Conservation (phyloP, 2,888 invertebrate genomes). For the Ecdyonurus torrentis region DNA sequence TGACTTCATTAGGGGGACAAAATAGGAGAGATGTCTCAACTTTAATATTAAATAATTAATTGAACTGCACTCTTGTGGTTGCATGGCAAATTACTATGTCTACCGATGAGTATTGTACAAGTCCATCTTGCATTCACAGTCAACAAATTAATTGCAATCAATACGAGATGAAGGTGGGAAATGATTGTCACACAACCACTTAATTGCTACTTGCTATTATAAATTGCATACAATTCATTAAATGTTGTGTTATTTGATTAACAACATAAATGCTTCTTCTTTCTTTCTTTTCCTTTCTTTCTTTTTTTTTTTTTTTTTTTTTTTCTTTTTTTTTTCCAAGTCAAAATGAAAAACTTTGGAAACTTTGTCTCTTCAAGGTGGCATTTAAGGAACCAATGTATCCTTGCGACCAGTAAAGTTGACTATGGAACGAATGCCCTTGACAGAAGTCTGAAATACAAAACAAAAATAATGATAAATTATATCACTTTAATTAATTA, state of each 20-base stretch:
- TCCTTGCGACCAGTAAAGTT: slow-evolving; percentile 60
- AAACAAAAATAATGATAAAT: too few relatives aligned
- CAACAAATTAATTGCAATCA: not conserved
- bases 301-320: too few relatives aligned
- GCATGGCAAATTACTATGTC: not conserved
- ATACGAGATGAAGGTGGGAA: not conserved
- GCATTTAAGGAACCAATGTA: slow-evolving; percentile 9
- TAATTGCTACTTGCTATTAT: not conserved
- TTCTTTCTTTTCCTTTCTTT: too few relatives aligned
- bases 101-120: not conserved
- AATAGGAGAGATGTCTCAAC: too few relatives aligned
- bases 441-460: slow-evolving; percentile 68
- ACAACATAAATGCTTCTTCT: not conserved
- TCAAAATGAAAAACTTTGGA: not conserved
- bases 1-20: too few relatives aligned
- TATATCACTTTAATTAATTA: too few relatives aligned
- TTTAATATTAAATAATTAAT: too few relatives aligned
- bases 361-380: not conserved
- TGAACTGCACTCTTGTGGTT: not conserved
- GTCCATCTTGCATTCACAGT: not conserved
- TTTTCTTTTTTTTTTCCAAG: too few relatives aligned
- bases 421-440: slow-evolving; percentile 70
- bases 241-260: too few relatives aligned
- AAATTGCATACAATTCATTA: not conserved
- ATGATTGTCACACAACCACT: not conserved